Percentiles rank a stretch among this genome's conserved stretches.
Evolutionary conservation across 2,113 vertebrate species (phyloP).

Genomic region (Actinemys pallida): DNA sequence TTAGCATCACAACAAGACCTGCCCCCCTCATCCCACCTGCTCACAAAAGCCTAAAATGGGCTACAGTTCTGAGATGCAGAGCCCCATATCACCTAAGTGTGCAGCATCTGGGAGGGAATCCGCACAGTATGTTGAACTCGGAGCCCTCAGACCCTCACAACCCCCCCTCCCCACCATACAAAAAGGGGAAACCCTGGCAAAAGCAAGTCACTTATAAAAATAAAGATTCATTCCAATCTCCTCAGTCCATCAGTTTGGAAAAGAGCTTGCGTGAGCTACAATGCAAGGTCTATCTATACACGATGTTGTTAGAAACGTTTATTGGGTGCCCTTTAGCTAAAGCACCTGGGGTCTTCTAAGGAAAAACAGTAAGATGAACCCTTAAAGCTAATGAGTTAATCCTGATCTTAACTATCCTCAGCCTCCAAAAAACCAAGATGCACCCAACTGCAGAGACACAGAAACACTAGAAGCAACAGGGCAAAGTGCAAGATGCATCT

Average conservation of each 20-base stretch:
- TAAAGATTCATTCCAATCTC: accelerated
- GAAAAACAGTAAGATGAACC: accelerated
- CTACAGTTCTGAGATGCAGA: neutral
- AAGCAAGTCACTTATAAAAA: neutral
- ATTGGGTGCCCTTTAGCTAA: neutral
- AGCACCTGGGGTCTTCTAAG: neutral
- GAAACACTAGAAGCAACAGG: neutral
- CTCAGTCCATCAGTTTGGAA: accelerated
- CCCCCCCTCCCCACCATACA: neutral
- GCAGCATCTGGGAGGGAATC: neutral
- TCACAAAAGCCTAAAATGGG: neutral
- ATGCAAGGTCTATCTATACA: neutral
- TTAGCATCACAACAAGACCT: conserved; percentile 73
- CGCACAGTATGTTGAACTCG: accelerated
- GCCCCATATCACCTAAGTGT: neutral
- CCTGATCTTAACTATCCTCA: neutral
- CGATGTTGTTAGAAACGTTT: accelerated
- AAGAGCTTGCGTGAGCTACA: accelerated
- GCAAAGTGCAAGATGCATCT: accelerated
- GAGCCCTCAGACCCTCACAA: accelerated
- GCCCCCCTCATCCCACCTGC: neutral
- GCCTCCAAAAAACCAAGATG: neutral
- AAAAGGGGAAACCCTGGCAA: accelerated
- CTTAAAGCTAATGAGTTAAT: accelerated
- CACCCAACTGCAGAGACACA: neutral